Evolutionary conservation across 2,797 vertebrate species (phyloP).

Genomic region (Coccyzus lansbergi): DNA sequence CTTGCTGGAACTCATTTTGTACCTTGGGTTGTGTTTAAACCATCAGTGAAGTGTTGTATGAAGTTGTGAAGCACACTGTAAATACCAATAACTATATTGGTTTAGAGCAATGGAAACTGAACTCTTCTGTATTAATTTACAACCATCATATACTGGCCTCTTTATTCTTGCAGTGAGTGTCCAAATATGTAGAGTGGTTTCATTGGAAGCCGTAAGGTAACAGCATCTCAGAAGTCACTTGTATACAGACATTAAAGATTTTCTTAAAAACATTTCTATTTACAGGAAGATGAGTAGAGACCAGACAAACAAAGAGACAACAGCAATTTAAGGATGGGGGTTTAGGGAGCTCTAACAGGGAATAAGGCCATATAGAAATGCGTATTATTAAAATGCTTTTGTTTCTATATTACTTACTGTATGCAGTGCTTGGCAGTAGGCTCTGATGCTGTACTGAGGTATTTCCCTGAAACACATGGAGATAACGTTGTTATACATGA

Average conservation of each 20-base stretch:
- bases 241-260: not conserved
- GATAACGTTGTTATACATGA: not conserved
- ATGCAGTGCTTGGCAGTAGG: not conserved
- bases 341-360: not conserved
- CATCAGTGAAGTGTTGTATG: not conserved
- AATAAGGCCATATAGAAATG: not conserved
- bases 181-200: not conserved
- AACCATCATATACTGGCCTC: not conserved
- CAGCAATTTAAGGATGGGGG: not conserved
- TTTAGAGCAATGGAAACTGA: not conserved
- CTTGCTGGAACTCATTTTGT: not conserved
- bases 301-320: not conserved
- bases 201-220: not conserved
- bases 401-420: not conserved
- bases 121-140: not conserved
- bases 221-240: not conserved
- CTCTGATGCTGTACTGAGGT: not conserved
- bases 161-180: not conserved
- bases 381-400: not conserved
- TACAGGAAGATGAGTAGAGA: not conserved
- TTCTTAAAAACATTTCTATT: not conserved
- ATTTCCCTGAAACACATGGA: not conserved
- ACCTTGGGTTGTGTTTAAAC: not conserved
- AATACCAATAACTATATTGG: not conserved
- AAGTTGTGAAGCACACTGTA: not conserved